Base-by-base conservation (phyloP, 2,888 invertebrate genomes). In the Lordiphosa andalusiaca region DNA sequence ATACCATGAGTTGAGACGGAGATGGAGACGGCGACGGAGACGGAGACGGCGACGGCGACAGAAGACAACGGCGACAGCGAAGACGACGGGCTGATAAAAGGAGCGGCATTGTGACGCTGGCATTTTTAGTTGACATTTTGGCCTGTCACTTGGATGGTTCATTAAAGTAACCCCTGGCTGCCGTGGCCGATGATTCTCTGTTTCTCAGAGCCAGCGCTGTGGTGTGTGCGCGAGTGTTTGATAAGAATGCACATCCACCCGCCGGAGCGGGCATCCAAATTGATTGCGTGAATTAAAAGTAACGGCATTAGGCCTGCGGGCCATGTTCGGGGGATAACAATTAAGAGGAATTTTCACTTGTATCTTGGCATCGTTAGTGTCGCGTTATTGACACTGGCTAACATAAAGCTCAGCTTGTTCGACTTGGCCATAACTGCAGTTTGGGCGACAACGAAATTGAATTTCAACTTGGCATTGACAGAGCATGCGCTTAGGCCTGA, bases 91-190 rank as follows among this genome's bases (percentile, higher is more conserved):
- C 53, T 57, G 50, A 38, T 49, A 53, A 57, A 57, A 50, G 59
- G 47, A 50, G 41, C 52, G 46, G 48, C 50, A 41, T 55, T 60
- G 53, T 57, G 53, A 42, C 56, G 36, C 39, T 53, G 62, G 62
- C 62, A 57, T 57, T 62, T 57, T 57, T 53, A 58, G 39, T 58
- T 53, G 57, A 63, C 58, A 63, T 58, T 63, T 63, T 54, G 46
- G 58, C 53, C 63, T 54, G 63, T 63, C 63, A 58, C 53, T 48
- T 42, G 52, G 36, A 9, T 36, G 47, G 47, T 36, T 47, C 47
- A 44, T 44, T 44, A 44, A 44, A 33, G 13, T 33, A 16, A 33
- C 16, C 30, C 33, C 10, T 33, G 42, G 42, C 42, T 41, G 23
- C 23, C 23, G 12, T 6, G n/a, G n/a, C 23, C 25, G 41, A 12